These are phyloP conservation scores for Buathra laborator DNA, from an alignment of 2,888 invertebrate species.

Conservation along the genomic window DNA sequence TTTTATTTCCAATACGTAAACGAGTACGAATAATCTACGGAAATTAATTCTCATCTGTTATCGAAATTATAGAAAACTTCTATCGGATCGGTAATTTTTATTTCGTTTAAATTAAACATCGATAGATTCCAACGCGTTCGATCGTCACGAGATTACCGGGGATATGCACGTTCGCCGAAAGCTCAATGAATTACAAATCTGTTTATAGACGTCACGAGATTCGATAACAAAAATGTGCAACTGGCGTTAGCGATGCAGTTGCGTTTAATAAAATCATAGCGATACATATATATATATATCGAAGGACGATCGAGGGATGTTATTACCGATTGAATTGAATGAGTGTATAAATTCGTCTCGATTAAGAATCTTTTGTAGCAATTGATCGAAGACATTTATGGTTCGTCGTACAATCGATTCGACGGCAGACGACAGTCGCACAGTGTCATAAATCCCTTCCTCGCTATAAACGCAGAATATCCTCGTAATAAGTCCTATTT, in stretches of 20 bases:
- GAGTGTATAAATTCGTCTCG: slow-evolving; percentile 8
- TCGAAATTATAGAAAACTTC: too few species aligned
- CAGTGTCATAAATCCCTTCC: not conserved
- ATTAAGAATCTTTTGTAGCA: not conserved
- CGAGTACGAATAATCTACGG: too few species aligned
- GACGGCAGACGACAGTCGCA: not conserved
- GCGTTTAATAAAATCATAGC: not conserved
- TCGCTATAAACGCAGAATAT: not conserved
- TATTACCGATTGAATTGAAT: not conserved
- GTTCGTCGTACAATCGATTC: not conserved
- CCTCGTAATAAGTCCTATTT: not conserved
- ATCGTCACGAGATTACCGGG: not conserved
- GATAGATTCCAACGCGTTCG: not conserved
- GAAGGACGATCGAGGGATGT: not conserved
- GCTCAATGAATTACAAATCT: slow-evolving; percentile 32
- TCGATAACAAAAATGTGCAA: not conserved
- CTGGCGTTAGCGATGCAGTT: slow-evolving; percentile 7
- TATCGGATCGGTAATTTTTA: not conserved
- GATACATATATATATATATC: not conserved
- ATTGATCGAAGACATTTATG: not conserved
- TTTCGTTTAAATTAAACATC: not conserved
- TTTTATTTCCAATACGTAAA: too few species aligned
- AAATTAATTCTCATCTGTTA: too few species aligned
- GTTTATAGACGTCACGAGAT: slow-evolving; percentile 14
- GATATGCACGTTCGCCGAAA: not conserved